phyloP scores from a whole-genome alignment of 2,113 vertebrate species.

The Sturnira hondurensis region DNA sequence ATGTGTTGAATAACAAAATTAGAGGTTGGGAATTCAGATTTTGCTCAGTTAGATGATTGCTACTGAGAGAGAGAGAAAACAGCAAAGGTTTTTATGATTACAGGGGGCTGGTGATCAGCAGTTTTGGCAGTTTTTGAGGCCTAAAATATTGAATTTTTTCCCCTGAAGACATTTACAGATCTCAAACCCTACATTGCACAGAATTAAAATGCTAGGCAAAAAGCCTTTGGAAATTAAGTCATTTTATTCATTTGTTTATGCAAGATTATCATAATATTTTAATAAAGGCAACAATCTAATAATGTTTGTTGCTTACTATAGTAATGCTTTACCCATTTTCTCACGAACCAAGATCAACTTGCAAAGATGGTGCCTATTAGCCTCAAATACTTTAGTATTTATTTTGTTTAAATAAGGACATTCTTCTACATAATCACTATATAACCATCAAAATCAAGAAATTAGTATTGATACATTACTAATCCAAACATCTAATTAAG shows the following conservation, averaged over 20 bases:
- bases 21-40: background rate
- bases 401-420: background rate
- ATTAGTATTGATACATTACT: background rate
- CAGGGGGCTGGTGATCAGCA: background rate
- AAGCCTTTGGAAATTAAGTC: background rate
- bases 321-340: background rate
- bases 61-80: background rate
- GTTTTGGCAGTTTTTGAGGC: background rate
- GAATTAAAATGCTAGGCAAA: background rate
- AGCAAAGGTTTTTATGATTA: background rate
- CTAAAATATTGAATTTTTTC: background rate
- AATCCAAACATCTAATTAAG: background rate
- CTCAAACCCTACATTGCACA: background rate
- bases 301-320: background rate
- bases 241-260: background rate
- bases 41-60: background rate
- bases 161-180: background rate
- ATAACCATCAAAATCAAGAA: background rate
- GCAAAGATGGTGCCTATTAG: background rate
- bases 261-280: background rate
- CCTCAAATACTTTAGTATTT: background rate
- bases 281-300: background rate
- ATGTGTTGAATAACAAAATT: background rate
- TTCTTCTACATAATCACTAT: background rate
- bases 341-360: background rate